Percentiles rank a stretch among this genome's conserved stretches.
Evolutionary conservation across 2,888 invertebrate species (phyloP).

Genomic region (Spisula solida): DNA sequence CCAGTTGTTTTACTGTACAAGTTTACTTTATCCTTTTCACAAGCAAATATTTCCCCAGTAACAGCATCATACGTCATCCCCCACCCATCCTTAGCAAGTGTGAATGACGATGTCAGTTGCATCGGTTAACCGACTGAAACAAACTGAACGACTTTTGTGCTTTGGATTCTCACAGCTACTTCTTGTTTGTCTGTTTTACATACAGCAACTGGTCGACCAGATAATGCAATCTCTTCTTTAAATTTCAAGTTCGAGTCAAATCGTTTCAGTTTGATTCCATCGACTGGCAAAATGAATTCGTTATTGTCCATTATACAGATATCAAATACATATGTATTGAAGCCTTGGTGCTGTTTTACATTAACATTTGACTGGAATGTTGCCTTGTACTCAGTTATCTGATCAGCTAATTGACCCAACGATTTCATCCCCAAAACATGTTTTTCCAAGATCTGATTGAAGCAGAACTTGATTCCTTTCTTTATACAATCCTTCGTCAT

Average conservation of each 20-base stretch:
- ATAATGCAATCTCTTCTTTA: constrained; percentile 9
- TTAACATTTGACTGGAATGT: constrained; percentile 6
- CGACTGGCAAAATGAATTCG: neutral
- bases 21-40: neutral
- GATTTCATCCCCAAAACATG: neutral
- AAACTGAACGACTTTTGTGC: neutral
- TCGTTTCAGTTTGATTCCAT: constrained; percentile 17
- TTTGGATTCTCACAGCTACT: neutral
- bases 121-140: neutral
- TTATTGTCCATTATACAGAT: constrained; percentile 1
- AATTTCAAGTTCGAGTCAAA: neutral
- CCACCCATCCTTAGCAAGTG: neutral
- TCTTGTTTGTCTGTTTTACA: constrained; percentile 4
- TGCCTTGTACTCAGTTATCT: constrained; percentile 14
- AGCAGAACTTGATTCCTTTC: constrained; percentile 26
- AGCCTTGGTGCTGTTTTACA: neutral
- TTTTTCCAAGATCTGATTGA: constrained; percentile 5
- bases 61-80: constrained; percentile 20
- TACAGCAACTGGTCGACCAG: constrained; percentile 17
- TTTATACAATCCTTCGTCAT: constrained; percentile 22
- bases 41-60: constrained; percentile 18
- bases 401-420: constrained; percentile 3
- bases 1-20: constrained; percentile 23
- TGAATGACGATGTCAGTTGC: neutral
- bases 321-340: neutral